A percentile compares a stretch with the other conserved stretches of the same genome.
These are phyloP conservation scores for Podiceps cristatus DNA, from an alignment of 2,113 vertebrate species.

Conservation along the genomic window DNA sequence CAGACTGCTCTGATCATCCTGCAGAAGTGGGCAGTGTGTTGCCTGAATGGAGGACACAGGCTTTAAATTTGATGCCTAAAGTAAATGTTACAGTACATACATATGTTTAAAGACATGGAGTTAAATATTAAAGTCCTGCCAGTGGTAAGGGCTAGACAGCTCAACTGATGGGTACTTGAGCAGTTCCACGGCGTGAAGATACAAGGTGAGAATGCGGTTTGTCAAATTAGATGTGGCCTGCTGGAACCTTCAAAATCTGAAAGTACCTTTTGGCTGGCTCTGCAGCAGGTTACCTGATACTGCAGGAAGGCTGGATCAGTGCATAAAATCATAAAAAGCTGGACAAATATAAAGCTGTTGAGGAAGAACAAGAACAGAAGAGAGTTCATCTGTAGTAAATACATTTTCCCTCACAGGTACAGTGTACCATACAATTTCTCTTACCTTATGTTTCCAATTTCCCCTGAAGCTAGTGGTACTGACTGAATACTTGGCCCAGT, in stretches of 20 bases:
- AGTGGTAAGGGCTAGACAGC: neutral
- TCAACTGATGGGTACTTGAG: neutral
- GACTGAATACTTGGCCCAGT: neutral
- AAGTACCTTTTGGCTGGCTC: neutral
- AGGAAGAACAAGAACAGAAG: neutral
- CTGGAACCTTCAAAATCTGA: neutral
- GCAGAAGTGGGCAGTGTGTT: neutral
- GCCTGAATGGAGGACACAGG: neutral
- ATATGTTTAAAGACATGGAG: neutral
- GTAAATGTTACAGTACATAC: neutral
- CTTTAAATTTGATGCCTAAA: neutral
- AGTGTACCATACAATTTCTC: neutral
- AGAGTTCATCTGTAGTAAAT: neutral
- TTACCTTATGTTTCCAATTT: neutral
- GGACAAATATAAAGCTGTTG: neutral
- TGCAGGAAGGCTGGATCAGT: neutral
- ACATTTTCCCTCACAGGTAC: neutral
- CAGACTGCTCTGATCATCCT: neutral
- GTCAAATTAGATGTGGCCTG: neutral
- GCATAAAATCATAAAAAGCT: neutral
- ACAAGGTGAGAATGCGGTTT: neutral
- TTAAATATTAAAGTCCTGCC: neutral
- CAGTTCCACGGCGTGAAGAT: neutral
- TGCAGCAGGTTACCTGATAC: neutral
- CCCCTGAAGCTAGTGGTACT: neutral